Base-by-base conservation (phyloP, 2,888 invertebrate species). In the Dione vanillae region DNA sequence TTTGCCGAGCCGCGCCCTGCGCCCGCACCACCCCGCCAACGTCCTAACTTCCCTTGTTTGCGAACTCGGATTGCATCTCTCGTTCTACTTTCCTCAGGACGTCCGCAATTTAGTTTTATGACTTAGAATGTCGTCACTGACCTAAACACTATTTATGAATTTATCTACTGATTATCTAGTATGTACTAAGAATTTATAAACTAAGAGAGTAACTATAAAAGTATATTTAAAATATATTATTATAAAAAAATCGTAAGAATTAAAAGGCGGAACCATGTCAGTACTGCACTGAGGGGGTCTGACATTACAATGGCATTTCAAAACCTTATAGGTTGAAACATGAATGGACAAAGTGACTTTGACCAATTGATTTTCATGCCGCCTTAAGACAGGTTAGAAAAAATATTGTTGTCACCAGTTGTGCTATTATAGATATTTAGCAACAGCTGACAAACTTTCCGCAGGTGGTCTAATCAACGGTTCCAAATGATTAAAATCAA, bases 61-160 rank as follows among this genome's bases (percentile, higher is more conserved):
- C 91, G 87, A 92, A 93, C 91, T 92, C 85, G 85, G 92, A 93
- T 92, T 93, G 92, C 91, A 91, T 92, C 89, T 84, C 85, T 89
- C 88, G 91, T 84, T 88, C 91, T 87, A 91, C 90, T 92, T 91
- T 92, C 88, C 83, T 83, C 83, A 86, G 87, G 85, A 89, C 86
- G 89, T 89, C 87, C 89, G 89, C 88, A 89, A 90, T 91, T 86
- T 89, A 90, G 85, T 92, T 90, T 92, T 91, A 91, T 90, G 89
- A 87, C 90, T 92, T 89, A 87, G 91, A 90, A 88, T 85, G 82
- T 83, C 82, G 79, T 80, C 82, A 82, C 82, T 84, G 85, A 84
- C 85, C 85, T 83, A 82, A 85, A 77, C 79, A 71, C 69, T 76
- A 72, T 71, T 86, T 83, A 82, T 80, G 79, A 80, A 43, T 69